Base-by-base conservation (phyloP, 2,113 vertebrate species). In the Mohoua ochrocephala region DNA sequence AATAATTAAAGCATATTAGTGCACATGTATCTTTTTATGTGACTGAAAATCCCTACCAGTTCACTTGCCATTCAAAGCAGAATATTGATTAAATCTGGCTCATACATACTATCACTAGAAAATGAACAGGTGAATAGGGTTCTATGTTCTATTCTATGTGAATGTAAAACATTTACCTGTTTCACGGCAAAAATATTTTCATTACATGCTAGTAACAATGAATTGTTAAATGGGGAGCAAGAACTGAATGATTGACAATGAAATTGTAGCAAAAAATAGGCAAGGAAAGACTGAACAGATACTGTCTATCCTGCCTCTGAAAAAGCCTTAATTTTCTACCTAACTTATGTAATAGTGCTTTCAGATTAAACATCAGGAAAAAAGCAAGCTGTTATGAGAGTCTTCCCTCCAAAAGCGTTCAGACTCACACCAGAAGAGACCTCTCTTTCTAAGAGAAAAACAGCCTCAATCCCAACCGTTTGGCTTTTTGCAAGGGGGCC, bases 231-330 rank as follows among this genome's bases (percentile, higher is more conserved):
- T 13, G 15, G 11, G 18, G 50, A 57, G 37, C 15, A 61, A 39
- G 28, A 57, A 35, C 0, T 19, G 37, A 69, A 53, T n/a, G 21
- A 35, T 0, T n/a, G 50, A 57, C 31, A 56, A 31, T 59, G 23
- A 73, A 53, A 71, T 2, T 10, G 12, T 12, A 87, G 50, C 11
- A 77, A 89, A 75, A 91, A 67, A 21, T 2, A 47, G 47, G 20
- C 35, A 75, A 86, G 45, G 63, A 39, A 63, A 64, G 53, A 67
- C 64, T 22, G 31, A 87, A 37, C 12, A 35, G n/a, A 49, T 30
- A 42, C 30, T 12, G 33, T 52, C 20, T 54, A 4, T 37, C 7
- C 44, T 73, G 84, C 53, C 19, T 50, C 65, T 82, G 70, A 50
- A 75, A 39, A 70, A n/a, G 22, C 70, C 26, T 28, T 9, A 2